A percentile compares a stretch with the other conserved stretches of the same genome.
These are phyloP conservation scores for Aspidoscelis tigris DNA, from an alignment of 2,113 vertebrate species.

Conservation along the genomic window DNA sequence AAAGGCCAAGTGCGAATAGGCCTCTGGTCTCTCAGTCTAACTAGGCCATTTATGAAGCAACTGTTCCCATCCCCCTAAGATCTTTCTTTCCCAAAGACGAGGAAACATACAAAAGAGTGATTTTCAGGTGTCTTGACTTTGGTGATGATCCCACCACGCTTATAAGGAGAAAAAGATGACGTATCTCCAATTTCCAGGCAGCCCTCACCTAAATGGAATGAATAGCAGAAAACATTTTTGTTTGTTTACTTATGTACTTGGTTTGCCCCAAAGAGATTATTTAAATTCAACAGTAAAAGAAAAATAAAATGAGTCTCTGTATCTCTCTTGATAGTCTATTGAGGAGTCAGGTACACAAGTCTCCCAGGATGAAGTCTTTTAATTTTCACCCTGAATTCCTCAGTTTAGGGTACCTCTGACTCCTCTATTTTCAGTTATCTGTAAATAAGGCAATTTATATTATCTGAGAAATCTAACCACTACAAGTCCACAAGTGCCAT, in stretches of 20 bases:
- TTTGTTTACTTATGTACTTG: neutral
- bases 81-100: accelerated
- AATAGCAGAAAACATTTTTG: neutral
- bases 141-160: constrained; percentile 74
- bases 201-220: constrained; percentile 59
- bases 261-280: neutral
- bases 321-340: neutral
- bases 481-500: no score
- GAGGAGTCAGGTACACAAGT: neutral
- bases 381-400: neutral
- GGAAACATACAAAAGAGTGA: constrained; percentile 78
- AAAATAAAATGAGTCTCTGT: neutral
- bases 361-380: neutral
- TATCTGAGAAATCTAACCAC: no score
- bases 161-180: constrained; percentile 79
- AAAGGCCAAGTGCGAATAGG: neutral
- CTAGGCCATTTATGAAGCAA: neutral
- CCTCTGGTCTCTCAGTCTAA: neutral
- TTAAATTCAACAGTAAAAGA: no score
- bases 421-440: no score
- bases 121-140: constrained; percentile 74
- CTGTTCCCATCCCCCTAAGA: neutral
- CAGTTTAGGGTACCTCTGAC: no score
- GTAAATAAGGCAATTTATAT: no score
- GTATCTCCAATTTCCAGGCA: constrained; percentile 86